Evolutionary conservation across 2,113 vertebrate genomes (phyloP).

Genomic region (Regulus satrapa): DNA sequence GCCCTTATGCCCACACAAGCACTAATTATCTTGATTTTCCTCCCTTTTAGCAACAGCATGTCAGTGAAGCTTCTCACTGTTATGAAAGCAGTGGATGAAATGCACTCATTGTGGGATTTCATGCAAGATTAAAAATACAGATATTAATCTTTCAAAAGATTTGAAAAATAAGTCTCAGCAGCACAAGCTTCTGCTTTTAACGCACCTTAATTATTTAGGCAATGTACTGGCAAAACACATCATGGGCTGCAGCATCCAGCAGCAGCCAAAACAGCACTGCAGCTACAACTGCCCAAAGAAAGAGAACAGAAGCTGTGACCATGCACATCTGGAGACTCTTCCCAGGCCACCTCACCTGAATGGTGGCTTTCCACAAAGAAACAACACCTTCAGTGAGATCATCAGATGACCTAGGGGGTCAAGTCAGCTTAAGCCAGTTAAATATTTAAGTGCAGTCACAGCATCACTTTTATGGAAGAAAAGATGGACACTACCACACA

Average conservation of each 20-base stretch:
- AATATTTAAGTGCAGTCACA: not conserved
- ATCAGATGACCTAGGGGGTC: not conserved
- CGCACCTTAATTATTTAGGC: conserved; percentile 74
- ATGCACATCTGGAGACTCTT: not conserved
- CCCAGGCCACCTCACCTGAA: not conserved
- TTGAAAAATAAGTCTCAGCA: conserved; percentile 57
- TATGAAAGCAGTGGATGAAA: conserved; percentile 38
- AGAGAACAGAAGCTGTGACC: not conserved
- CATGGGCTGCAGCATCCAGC: not conserved
- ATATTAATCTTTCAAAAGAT: conserved; percentile 76
- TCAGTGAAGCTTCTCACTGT: not conserved
- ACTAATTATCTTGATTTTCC: not conserved
- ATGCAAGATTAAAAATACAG: conserved; percentile 55
- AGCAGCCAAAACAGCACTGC: not conserved
- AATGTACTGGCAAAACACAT: conserved; percentile 6
- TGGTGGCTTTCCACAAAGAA: not conserved
- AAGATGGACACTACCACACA: not conserved
- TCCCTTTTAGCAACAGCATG: not conserved
- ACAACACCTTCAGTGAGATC: not conserved
- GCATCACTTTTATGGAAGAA: not conserved
- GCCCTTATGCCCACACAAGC: not conserved
- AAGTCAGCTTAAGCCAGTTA: not conserved
- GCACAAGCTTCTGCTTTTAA: conserved; percentile 68
- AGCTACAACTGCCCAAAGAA: conserved; percentile 8
- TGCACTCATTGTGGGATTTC: conserved; percentile 14